phyloP scores from a whole-genome alignment of 2,113 vertebrate species.

The Petaurus breviceps region DNA sequence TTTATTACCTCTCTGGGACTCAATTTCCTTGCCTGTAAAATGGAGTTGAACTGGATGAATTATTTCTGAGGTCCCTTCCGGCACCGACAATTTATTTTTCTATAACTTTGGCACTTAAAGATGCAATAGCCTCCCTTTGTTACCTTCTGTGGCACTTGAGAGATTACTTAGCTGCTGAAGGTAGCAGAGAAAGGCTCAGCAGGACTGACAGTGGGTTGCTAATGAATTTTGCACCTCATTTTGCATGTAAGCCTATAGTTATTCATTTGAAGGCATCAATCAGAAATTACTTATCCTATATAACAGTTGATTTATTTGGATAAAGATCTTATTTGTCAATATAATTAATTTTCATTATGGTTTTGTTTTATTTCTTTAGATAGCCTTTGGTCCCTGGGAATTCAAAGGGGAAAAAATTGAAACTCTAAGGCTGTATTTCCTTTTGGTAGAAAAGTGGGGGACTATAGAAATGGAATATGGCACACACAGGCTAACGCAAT shows the following conservation, averaged over 20 bases:
- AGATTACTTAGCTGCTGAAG: not conserved
- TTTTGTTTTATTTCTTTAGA: not conserved
- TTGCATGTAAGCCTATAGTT: not conserved
- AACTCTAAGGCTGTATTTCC: not conserved
- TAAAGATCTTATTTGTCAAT: not conserved
- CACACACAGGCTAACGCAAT: not conserved
- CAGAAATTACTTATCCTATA: not conserved
- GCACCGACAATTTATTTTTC: not conserved
- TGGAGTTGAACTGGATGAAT: not conserved
- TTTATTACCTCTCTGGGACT: not conserved
- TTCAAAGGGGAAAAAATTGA: not conserved
- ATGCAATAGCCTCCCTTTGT: not conserved
- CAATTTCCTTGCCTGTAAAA: not conserved
- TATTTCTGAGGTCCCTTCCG: not conserved
- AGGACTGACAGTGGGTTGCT: not conserved
- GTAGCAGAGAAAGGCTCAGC: not conserved
- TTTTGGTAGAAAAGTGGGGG: not conserved
- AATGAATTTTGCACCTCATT: not conserved
- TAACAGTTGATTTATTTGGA: not conserved
- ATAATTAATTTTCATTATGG: not conserved
- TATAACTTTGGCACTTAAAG: not conserved
- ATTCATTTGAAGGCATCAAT: not conserved
- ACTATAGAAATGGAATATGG: not conserved
- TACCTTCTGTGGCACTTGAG: not conserved
- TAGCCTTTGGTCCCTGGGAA: not conserved